Base-by-base conservation (phyloP, 2,888 invertebrate genomes). In the Drosophila multiciliata region DNA sequence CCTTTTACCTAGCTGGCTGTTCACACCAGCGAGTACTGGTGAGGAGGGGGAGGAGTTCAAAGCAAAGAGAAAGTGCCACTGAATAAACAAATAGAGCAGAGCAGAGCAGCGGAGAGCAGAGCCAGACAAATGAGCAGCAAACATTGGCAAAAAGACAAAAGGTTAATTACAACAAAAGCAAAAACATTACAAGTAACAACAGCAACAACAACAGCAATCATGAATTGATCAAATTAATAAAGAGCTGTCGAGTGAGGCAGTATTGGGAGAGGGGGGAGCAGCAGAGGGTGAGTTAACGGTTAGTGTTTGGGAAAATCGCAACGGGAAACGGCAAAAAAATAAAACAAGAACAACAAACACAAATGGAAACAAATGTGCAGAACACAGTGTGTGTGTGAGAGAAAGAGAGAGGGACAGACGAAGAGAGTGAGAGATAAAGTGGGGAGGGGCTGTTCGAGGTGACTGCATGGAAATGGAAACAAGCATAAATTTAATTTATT, bases 401-500 rank as follows among this genome's bases (percentile, higher is more conserved):
- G 17, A 9, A 23, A 4, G 11, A 17, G 29, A 23, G 29, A 29
- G 48, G 15, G n/a, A 9, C 5, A 33, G 8, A 29, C 26, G 26
- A 26, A 9, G 12, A 33, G 8, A 29, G 5, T 17, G 12, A 8
- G 7, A 11, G 33, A 33, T 2, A 42, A n/a, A 1, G 23, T 29
- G 1, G 11, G 9, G 7, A 11, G 29, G 17, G 2, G 12, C 7
- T 20, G 33, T 64, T 9, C 42, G 60, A 58, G 80, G n/a, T 55
- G 61, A 70, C 50, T 70, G 70, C 71, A 55, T 48, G 80, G 63
- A 70, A 87, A 78, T 81, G 87, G 75, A 75, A 83, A 77, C 84
- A 81, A 89, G 81, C 89, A 87, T 80, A 80, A 87, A 89, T 89
- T 74, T 84, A 90, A 87, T 87, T 90, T 90, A 90, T 87, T 87